Evolutionary conservation across 2,888 invertebrate species (phyloP), one percentile per base, ranked within the genome.

Genomic region (Tromatobia lineatoria): DNA sequence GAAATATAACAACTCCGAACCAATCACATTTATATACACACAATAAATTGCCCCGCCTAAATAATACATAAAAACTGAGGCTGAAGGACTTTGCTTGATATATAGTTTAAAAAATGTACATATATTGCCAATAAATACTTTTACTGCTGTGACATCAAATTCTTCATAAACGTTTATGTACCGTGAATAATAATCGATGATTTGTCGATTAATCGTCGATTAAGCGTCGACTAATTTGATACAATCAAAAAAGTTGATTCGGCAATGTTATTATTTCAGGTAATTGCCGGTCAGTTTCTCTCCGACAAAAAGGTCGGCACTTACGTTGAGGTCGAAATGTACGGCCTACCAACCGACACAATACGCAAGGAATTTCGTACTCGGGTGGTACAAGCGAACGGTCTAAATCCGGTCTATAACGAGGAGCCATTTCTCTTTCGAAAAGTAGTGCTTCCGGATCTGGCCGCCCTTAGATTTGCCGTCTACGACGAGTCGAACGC

Each of bases 291-390:
- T 0, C 99, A 99, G 95, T 99, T 99, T 94, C 96, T 99, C 92
- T 99, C 99, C 0, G 99, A 99, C 94, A 99, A 99, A 94, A 99
- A 99, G 94, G 97, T 99, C 73, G 99, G 99, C 29, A 99, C 99
- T 0, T 99, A 99, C 94, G 99, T 99, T 23, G 99, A 99, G 94
- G 99, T 99, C 85, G 99, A 99, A 94, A 99, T 99, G 99, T 97
- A 96, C 92, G 97, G 97, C 54, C 95, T 99, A 88, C 99, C 99
- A 0, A 98, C 99, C 0, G 99, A 99, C 94, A 99, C 99, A 54
- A 99, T 99, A 90, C 96, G 99, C 47, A 99, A 98, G 94, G 99
- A 99, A 95, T 99, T 99, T 94, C 96, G 99, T 29, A 99, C 99
- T 0, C 95, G 99, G 87, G 96, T 99, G 95, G 99, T 99, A 87